phyloP scores from a whole-genome alignment of 2,888 invertebrate genomes.

The Eugnorisma glareosa region DNA sequence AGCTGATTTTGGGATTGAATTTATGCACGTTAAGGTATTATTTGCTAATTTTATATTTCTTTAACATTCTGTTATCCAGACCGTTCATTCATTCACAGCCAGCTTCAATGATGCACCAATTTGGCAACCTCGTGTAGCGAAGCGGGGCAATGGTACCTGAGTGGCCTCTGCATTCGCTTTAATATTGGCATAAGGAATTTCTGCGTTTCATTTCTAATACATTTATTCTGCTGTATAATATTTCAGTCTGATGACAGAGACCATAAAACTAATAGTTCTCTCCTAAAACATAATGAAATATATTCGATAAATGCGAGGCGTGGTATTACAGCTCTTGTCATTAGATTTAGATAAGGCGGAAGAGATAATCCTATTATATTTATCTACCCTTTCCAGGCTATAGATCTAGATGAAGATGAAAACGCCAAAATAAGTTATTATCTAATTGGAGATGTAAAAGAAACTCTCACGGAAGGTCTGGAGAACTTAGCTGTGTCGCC shows the following conservation, averaged over 20 bases:
- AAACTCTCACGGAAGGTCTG: constrained; percentile 96
- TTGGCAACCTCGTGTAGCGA: no score
- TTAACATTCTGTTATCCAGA: neutral
- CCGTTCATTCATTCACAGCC: neutral
- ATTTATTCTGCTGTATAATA: neutral
- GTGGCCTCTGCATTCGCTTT: neutral
- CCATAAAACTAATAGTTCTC: neutral
- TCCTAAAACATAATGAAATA: constrained; percentile 1
- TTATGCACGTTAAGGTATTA: constrained; percentile 95
- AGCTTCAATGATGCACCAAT: neutral
- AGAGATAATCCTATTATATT: neutral
- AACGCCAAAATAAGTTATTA: constrained; percentile 95
- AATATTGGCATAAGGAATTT: neutral
- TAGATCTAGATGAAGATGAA: constrained; percentile 93
- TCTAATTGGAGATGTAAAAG: constrained; percentile 94
- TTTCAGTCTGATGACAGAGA: neutral
- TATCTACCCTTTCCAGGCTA: constrained; percentile 88
- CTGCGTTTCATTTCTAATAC: neutral
- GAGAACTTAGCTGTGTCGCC: constrained; percentile 95
- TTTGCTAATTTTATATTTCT: neutral
- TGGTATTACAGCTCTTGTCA: constrained; percentile 7
- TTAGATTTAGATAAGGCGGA: neutral
- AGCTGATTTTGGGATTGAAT: constrained; percentile 96
- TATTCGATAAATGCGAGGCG: neutral
- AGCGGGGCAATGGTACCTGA: neutral